These are phyloP conservation scores for Arenicola marina DNA, from an alignment of 2,888 invertebrate species.

Conservation along the genomic window DNA sequence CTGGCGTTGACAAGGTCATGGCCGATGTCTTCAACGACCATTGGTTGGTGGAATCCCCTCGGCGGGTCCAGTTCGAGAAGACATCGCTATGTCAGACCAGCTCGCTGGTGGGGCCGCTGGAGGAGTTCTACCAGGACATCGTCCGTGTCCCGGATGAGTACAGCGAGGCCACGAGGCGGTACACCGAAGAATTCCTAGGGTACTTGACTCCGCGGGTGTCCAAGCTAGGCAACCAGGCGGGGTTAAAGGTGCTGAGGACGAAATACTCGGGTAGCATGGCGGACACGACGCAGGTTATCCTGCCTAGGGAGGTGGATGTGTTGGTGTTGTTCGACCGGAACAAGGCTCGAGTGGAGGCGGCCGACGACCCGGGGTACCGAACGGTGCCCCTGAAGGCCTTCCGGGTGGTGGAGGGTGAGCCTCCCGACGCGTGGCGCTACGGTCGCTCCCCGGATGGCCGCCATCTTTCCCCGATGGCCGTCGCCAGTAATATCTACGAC, in stretches of 20 bases:
- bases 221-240: slow-evolving; percentile 17
- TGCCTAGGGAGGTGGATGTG: slow-evolving; percentile 21
- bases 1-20: too few species aligned
- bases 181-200: slow-evolving; percentile 7
- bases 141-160: slow-evolving; percentile 15
- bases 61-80: slow-evolving; percentile 3
- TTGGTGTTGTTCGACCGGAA: slow-evolving; percentile 21
- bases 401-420: slow-evolving; percentile 4
- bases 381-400: slow-evolving; percentile 14
- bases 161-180: not conserved
- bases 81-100: not conserved
- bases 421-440: slow-evolving; percentile 13
- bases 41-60: slow-evolving; percentile 3
- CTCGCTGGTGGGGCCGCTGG: slow-evolving; percentile 8
- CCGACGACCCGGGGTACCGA: slow-evolving; percentile 20
- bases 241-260: slow-evolving; percentile 17
- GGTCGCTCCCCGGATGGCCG: slow-evolving; percentile 39
- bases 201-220: slow-evolving; percentile 17
- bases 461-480: slow-evolving; percentile 41
- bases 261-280: slow-evolving; percentile 24
- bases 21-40: not conserved
- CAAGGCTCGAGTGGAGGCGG: slow-evolving; percentile 5
- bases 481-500: slow-evolving; percentile 37
- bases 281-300: slow-evolving; percentile 21
- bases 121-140: slow-evolving; percentile 24